phyloP scores from a whole-genome alignment of 2,797 vertebrate species.

The Sorex maritimensis region DNA sequence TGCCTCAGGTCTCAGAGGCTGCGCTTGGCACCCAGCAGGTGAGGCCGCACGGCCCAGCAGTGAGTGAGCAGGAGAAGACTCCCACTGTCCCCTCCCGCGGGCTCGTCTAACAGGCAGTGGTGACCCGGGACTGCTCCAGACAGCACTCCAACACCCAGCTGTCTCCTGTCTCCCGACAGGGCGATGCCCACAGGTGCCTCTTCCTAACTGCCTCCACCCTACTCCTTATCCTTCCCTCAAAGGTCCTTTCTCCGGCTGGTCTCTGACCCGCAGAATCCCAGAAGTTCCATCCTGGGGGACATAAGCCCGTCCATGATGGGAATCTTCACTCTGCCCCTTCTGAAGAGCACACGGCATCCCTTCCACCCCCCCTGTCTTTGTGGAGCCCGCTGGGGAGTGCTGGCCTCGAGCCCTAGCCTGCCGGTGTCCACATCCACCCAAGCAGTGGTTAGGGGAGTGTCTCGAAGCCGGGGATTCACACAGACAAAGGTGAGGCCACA shows the following conservation, averaged over 20 bases:
- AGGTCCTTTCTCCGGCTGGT: too few relatives aligned
- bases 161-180: neutral
- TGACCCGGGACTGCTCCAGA: neutral
- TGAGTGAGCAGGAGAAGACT: neutral
- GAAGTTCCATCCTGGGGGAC: too few relatives aligned
- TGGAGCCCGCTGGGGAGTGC: neutral
- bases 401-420: neutral
- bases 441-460: rapidly evolving
- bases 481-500: neutral
- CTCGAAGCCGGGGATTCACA: neutral
- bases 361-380: neutral
- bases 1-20: neutral
- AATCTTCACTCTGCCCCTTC: neutral
- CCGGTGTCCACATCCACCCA: neutral
- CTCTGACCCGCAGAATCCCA: too few relatives aligned
- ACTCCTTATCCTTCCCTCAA: too few relatives aligned
- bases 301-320: neutral
- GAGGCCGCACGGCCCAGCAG: neutral
- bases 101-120: neutral
- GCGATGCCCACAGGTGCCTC: neutral
- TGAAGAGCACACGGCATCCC: neutral
- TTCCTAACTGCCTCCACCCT: neutral
- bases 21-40: neutral
- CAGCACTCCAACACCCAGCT: neutral
- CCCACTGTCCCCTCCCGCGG: neutral